A percentile compares a stretch with the other conserved stretches of the same genome.
These are phyloP conservation scores for Melipona quadrifasciata DNA, from an alignment of 1,140 invertebrate species.

Conservation along the genomic window DNA sequence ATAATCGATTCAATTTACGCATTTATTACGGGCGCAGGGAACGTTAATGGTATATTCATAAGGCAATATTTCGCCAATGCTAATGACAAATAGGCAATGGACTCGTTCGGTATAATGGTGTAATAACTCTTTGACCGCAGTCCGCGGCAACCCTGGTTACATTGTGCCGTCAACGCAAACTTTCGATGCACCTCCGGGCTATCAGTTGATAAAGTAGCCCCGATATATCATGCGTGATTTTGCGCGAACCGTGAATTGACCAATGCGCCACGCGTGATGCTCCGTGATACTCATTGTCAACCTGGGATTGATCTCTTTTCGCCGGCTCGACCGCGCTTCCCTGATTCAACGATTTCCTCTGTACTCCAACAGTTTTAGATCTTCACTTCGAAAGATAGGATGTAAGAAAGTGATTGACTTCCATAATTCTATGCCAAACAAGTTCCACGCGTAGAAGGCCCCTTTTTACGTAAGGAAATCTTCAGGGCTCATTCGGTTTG, in stretches of 20 bases:
- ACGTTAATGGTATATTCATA: constrained; percentile 73
- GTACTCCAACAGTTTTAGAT: no score
- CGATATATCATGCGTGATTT: constrained; percentile 55
- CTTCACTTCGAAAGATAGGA: no score
- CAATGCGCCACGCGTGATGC: background rate
- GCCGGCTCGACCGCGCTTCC: background rate
- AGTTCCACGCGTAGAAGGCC: no score
- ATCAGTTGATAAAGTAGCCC: constrained; percentile 39
- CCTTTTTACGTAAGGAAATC: no score
- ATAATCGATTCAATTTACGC: constrained; percentile 76
- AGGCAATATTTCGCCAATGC: constrained; percentile 69
- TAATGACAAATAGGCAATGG: constrained; percentile 65
- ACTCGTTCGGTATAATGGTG: constrained; percentile 62
- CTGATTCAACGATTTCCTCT: background rate
- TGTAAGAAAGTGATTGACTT: no score
- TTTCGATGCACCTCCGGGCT: constrained; percentile 51
- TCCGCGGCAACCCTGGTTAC: constrained; percentile 39
- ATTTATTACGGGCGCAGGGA: constrained; percentile 67
- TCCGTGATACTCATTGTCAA: background rate
- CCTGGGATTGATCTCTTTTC: no score
- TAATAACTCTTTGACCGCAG: constrained; percentile 65
- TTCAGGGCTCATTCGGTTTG: no score
- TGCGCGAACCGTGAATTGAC: constrained; percentile 31
- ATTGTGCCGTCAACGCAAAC: constrained; percentile 51
- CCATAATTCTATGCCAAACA: no score